Evolutionary conservation across 2,888 invertebrate genomes (phyloP), one percentile per base, ranked within the genome.

Genomic region (Cremastinae sp.): DNA sequence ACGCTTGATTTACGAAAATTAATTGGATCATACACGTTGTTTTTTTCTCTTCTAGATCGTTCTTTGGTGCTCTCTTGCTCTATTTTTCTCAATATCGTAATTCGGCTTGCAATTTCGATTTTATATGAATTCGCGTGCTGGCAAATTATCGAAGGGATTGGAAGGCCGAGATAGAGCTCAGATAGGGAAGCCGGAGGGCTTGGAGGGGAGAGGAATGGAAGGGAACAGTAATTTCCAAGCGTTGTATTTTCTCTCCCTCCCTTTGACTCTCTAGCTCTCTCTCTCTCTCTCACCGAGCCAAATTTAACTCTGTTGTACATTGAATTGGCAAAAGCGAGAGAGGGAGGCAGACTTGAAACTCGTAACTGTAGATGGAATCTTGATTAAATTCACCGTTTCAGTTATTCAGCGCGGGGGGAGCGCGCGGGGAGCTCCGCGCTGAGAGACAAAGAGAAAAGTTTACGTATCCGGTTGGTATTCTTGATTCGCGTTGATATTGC

Each of bases 341-440:
- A 43, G 53, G 41, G 47, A 39, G 66, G 73, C 20, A 58, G 49
- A 53, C n/a, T 12, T 28, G 20, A 43, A 47, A 56, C 77, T 78
- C 71, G 71, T 76, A 78, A 78, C 74, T 76, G 75, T 79, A 78
- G 80, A 81, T 81, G 78, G 80, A 82, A 82, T 81, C 78, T 80
- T 80, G 80, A 82, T 82, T 82, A 82, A 81, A 82, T 82, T 82
- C 81, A 74, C 70, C 58, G 77, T 77, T 75, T 75, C 75, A 72
- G 75, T 78, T 78, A 75, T 75, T 76, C 74, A 55, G 47, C 35
- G 70, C 47, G 69, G 73, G 14, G 43, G 35, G 35, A 18, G 28
- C 35, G 41, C 22, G 64, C 41, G 20, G 16, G 1, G 16, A 18
- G n/a, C n/a, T 0, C 14, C 49, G 43, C 22, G 20, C 22, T 8